Base-by-base conservation (phyloP, 64 coral and sea anemone genomes). In the Pocillopora verrucosa region DNA sequence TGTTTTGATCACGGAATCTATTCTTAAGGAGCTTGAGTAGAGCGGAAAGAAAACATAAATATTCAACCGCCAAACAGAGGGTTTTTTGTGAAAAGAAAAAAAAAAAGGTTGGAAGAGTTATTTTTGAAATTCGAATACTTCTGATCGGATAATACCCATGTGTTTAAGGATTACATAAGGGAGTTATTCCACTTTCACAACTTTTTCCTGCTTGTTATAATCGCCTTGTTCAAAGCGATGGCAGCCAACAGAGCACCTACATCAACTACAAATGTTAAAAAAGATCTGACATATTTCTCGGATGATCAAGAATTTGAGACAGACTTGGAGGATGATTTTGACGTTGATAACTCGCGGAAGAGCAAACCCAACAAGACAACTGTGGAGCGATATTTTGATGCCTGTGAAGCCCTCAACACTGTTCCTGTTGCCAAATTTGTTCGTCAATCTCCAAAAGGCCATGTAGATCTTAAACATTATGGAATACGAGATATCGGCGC, bases 231-330 rank as follows among this genome's bases (percentile, higher is more conserved):
- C 41, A 51, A 51, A 51, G 41, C 5, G 56, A 60, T 22, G 61
- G 16, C 80, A 37, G 61, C 34, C 2, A 83, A 22, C 34, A 65
- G 60, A 34, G 16, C 35, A 2, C 3, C 10, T 22, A 83, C 41
- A 67, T 45, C 16, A 67, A 12, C 26, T 9, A 19, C 61, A 65
- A 68, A 67, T 16, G 16, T 11, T 36, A 67, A 19, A 14, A 83
- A 83, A 10, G 19, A 38, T 67, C n/a, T 36, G 0, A 12, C 2
- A 37, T 36, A 19, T 38, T 14, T 67, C 36, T 34, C 65, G 22
- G 82, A 89, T 19, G 87, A 90, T 80, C 75, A 90, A 10, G 88
- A 58, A 51, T 90, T 80, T 69, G 88, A 90, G 34, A 90, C 88
- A 26, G 88, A 90, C 26, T 59, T 90, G 24, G 88, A 90, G 12